Base-by-base conservation (phyloP, 2,888 invertebrate species). In the Drosophila austrosaltans region DNA sequence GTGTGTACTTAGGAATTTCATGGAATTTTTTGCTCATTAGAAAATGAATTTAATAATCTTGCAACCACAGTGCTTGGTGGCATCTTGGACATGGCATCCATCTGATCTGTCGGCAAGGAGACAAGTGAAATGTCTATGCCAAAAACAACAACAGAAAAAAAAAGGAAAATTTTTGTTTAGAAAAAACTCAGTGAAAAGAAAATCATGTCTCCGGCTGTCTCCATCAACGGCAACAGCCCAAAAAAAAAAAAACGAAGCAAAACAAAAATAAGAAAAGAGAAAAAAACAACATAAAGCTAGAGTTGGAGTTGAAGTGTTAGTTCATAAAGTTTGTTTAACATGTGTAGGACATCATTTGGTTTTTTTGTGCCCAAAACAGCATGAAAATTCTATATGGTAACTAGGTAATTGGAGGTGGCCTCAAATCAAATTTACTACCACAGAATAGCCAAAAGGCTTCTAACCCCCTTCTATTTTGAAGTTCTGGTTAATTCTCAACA, bases 321-420 rank as follows among this genome's bases (percentile, higher is more conserved):
- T 81, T 83, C 79, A 79, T 75, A 69, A 78, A 86, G 84, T 48
- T 81, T 83, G 83, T 76, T 76, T n/a, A 78, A 86, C 87, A 84
- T 80, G 77, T 87, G 78, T 84, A 79, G 7, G 40, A 48, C n/a
- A 48, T 40, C 32, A 39, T 36, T 48, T 22, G 10, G 10, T 48
- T 48, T 48, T 48, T 48, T 22, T 22, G 10, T 36, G 36, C 8
- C 36, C 36, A 40, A 62, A 28, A 69, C 36, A 20, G 61, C 44
- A 39, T 44, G 42, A 30, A 61, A 63, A 61, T 69, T 20, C n/a
- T 65, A 54, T 71, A 54, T 64, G 75, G 20, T 44, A 53, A 39
- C 77, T 68, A 65, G 39, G 67, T 79, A 78, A 79, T 79, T 78
- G 63, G 64, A 75, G 22, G 4, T 39, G 22, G 30, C 39, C 32